Evolutionary conservation across 1,140 invertebrate genomes (phyloP).

Genomic region (Lordiphosa mommai): DNA sequence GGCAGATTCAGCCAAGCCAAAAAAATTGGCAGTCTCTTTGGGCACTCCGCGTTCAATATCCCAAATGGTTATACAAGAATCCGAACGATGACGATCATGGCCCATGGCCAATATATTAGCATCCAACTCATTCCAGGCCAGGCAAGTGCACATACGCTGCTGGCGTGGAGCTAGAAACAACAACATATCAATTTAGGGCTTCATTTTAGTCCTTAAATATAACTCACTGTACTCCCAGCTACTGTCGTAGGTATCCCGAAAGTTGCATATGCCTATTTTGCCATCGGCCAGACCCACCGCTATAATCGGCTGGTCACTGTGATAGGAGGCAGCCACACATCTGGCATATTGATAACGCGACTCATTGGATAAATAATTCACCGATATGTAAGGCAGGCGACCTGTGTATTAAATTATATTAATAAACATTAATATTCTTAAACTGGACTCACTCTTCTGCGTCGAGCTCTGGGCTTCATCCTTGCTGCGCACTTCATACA

Average conservation of each 20-base stretch:
- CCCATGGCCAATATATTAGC: constrained; percentile 90
- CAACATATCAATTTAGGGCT: background rate
- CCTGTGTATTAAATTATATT: constrained; percentile 26
- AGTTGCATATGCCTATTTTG: constrained; percentile 89
- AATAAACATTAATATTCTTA: background rate
- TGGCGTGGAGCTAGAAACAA: constrained; percentile 86
- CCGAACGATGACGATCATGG: constrained; percentile 91
- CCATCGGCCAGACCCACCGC: constrained; percentile 93
- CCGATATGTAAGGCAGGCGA: constrained; percentile 61
- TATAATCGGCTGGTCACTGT: constrained; percentile 85
- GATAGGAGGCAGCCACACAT: constrained; percentile 71
- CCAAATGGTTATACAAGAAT: constrained; percentile 90
- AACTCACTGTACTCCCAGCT: constrained; percentile 75
- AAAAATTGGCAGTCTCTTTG: constrained; percentile 62
- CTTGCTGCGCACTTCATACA: constrained; percentile 86
- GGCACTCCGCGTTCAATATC: constrained; percentile 82
- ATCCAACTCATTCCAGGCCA: constrained; percentile 94
- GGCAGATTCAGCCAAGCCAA: constrained; percentile 88
- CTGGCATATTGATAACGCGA: constrained; percentile 74
- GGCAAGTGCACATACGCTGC: constrained; percentile 90
- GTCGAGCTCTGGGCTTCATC: constrained; percentile 11
- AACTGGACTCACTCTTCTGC: constrained; percentile 34
- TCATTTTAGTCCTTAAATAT: no score
- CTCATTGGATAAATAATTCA: constrained; percentile 69
- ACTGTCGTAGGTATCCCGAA: constrained; percentile 84